Evolutionary conservation across 2,888 invertebrate genomes (phyloP).

Genomic region (Ophioninae sp.): DNA sequence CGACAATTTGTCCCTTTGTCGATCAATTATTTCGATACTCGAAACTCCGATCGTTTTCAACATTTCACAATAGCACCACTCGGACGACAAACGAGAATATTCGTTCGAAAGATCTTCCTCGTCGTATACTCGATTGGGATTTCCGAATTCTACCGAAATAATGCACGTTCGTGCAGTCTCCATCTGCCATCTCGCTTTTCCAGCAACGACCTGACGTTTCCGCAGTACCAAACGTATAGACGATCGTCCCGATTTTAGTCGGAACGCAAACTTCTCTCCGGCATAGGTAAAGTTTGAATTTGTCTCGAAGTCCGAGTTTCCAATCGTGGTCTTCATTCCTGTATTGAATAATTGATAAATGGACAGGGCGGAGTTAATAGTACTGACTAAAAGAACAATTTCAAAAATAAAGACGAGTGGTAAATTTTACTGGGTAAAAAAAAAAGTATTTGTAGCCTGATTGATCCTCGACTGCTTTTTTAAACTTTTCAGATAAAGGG

Average conservation of each 20-base stretch:
- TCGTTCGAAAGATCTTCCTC: constrained; percentile 17
- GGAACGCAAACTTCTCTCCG: not conserved
- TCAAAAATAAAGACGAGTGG: no score
- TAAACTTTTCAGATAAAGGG: no score
- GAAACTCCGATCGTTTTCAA: not conserved
- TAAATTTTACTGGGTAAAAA: not conserved
- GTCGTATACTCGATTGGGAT: constrained; percentile 21
- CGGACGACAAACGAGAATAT: constrained; percentile 11
- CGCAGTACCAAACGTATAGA: not conserved
- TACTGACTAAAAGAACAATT: not conserved
- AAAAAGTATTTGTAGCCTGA: not conserved
- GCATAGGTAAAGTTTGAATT: constrained; percentile 23
- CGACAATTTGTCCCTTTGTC: not conserved
- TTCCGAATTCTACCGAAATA: constrained; percentile 34
- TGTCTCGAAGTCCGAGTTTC: constrained; percentile 27
- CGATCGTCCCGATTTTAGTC: not conserved
- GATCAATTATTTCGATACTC: not conserved
- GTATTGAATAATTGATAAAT: not conserved
- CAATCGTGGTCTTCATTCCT: constrained; percentile 18
- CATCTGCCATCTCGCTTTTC: not conserved
- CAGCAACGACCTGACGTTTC: not conserved
- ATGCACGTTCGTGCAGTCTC: constrained; percentile 9
- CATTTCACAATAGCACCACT: not conserved
- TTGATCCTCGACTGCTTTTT: no score
- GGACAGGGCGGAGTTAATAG: not conserved